A percentile compares a stretch with the other conserved stretches of the same genome.
These are phyloP conservation scores for Sturmia bella DNA, from an alignment of 2,888 invertebrate genomes.

Conservation along the genomic window DNA sequence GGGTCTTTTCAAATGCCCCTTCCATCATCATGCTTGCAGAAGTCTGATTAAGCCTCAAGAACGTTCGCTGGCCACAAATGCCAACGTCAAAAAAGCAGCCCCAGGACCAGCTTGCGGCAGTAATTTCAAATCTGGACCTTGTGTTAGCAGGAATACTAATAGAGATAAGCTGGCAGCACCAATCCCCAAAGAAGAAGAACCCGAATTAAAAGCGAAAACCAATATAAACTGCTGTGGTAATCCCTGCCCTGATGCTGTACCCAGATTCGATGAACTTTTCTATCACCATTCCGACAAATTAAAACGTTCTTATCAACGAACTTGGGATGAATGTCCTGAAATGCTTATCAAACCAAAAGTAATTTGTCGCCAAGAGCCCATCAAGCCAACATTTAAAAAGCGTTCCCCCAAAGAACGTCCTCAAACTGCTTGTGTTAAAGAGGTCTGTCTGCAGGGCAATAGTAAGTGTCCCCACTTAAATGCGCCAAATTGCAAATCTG, in stretches of 20 bases:
- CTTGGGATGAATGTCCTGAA: conserved; percentile 78
- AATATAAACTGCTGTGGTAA: conserved; percentile 56
- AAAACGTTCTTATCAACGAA: conserved; percentile 76
- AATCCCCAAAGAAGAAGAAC: background rate
- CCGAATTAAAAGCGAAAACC: conserved; percentile 19
- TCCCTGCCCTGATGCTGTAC: conserved; percentile 66
- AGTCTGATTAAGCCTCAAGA: background rate
- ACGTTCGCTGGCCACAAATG: conserved; percentile 15
- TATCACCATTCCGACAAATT: conserved; percentile 78
- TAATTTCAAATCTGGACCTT: conserved; percentile 29
- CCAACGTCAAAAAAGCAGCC: background rate
- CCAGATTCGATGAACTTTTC: conserved; percentile 77
- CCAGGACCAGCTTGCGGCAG: conserved; percentile 18
- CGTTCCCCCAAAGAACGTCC: conserved; percentile 26
- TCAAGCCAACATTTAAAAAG: conserved; percentile 66
- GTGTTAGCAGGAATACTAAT: background rate
- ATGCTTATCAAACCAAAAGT: conserved; percentile 71
- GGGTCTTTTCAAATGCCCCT: background rate
- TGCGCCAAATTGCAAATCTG: conserved; percentile 50
- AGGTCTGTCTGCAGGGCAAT: conserved; percentile 23
- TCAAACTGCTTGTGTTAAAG: conserved; percentile 55
- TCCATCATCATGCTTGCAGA: background rate
- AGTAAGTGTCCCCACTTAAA: conserved; percentile 50
- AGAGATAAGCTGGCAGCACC: background rate
- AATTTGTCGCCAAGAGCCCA: conserved; percentile 72